Evolutionary conservation across 2,888 invertebrate genomes (phyloP).

Genomic region (Drosophila sordidula): DNA sequence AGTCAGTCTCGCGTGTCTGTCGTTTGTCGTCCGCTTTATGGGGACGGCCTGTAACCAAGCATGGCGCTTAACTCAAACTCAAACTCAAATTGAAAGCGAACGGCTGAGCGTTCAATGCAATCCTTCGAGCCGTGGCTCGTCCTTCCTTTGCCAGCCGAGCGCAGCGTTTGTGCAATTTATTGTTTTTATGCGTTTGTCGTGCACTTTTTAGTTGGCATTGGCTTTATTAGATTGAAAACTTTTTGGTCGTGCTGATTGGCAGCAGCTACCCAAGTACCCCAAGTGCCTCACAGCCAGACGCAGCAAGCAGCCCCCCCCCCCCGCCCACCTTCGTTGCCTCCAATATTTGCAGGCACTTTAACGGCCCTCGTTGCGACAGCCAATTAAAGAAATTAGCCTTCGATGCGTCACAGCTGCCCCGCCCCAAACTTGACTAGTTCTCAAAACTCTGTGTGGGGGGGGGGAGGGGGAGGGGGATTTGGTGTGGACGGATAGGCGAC

Average conservation of each 20-base stretch:
- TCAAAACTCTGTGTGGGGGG: background rate
- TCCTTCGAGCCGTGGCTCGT: constrained; percentile 21
- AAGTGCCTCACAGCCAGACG: too few relatives aligned
- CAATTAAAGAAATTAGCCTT: constrained; percentile 79
- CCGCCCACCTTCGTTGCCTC: background rate
- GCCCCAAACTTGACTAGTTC: too few relatives aligned
- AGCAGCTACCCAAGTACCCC: constrained; percentile 16
- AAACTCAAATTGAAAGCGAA: constrained; percentile 73
- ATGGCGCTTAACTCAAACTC: constrained; percentile 73
- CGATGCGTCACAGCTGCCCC: constrained; percentile 32
- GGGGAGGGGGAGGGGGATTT: background rate
- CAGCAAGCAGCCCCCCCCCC: too few relatives aligned
- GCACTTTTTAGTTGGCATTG: constrained; percentile 78
- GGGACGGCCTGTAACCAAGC: constrained; percentile 56
- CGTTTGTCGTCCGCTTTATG: constrained; percentile 27
- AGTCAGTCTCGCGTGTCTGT: constrained; percentile 9
- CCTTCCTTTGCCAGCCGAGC: constrained; percentile 20
- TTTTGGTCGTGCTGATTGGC: constrained; percentile 69
- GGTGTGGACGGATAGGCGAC: constrained; percentile 1
- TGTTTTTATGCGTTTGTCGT: constrained; percentile 80
- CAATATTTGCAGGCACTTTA: constrained; percentile 53
- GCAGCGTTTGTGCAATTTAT: constrained; percentile 74
- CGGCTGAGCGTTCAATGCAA: constrained; percentile 54
- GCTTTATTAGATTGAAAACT: constrained; percentile 79
- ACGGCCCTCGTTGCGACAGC: constrained; percentile 54